These are phyloP conservation scores for Lagria hirta DNA, from an alignment of 2,888 invertebrate genomes.

Conservation along the genomic window DNA sequence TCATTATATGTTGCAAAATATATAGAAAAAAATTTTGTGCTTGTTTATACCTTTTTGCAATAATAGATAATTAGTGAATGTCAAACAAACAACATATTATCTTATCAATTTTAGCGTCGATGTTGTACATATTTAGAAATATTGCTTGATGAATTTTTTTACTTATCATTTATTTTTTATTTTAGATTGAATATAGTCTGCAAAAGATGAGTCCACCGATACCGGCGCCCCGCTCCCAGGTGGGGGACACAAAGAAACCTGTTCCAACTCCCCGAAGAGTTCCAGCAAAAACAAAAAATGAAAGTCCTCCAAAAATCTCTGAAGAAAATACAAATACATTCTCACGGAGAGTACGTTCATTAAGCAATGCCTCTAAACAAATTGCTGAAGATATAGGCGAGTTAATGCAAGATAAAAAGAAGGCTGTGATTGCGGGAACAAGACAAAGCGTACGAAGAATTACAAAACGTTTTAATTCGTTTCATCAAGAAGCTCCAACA, in stretches of 20 bases:
- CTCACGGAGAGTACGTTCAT: conserved; percentile 50
- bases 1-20: no score
- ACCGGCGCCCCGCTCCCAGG: conserved; percentile 40
- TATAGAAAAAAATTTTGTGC: no score
- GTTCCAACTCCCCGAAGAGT: conserved; percentile 59
- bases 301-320: conserved; percentile 24
- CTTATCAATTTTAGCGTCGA: no score
- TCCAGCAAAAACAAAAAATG: conserved; percentile 47
- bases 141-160: no score
- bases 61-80: no score
- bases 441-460: conserved; percentile 54
- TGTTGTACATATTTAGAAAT: no score
- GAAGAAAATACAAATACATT: conserved; percentile 43
- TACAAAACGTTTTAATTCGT: conserved; percentile 46
- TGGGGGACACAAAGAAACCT: conserved; percentile 54
- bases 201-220: conserved; percentile 41
- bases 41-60: no score
- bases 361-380: conserved; percentile 61
- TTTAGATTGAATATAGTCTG: no score
- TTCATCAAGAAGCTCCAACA: conserved; percentile 20
- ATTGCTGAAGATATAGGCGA: conserved; percentile 60
- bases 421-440: conserved; percentile 66
- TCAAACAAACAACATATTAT: no score
- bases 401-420: conserved; percentile 59
- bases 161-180: not conserved